These are phyloP conservation scores for Chrysemys picta DNA, from an alignment of 2,113 vertebrate species.

Conservation along the genomic window DNA sequence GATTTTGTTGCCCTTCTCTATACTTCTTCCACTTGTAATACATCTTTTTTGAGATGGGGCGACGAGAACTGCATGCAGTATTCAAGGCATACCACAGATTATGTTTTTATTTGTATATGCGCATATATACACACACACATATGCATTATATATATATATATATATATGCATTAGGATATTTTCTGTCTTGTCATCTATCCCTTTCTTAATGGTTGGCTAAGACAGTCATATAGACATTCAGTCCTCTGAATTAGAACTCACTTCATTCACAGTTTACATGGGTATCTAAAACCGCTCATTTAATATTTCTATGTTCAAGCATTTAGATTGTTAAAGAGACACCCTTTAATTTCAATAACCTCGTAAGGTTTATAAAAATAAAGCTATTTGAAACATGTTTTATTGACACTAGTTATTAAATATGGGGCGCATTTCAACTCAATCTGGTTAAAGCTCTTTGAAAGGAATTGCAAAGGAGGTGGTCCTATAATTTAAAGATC, in stretches of 20 bases:
- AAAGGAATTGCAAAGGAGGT: not conserved
- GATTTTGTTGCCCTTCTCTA: not conserved
- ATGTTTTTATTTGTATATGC: too few species aligned
- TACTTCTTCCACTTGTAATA: not conserved
- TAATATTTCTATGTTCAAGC: not conserved
- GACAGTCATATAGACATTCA: not conserved
- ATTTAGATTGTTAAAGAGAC: not conserved
- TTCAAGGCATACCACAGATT: not conserved
- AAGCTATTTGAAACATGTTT: not conserved
- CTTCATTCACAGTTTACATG: not conserved
- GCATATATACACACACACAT: too few species aligned
- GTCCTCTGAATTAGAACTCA: not conserved
- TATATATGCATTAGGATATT: not conserved
- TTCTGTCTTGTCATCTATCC: not conserved
- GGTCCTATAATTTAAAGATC: not conserved
- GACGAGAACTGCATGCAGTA: not conserved
- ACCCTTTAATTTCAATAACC: not conserved
- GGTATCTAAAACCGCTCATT: not conserved
- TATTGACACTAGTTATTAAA: not conserved
- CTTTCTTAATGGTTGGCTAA: not conserved
- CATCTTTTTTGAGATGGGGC: not conserved
- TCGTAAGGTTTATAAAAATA: not conserved
- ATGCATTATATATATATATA: too few species aligned
- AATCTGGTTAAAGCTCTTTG: not conserved
- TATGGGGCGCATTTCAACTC: not conserved